These are phyloP conservation scores for Artemia franciscana DNA, from an alignment of 1,140 invertebrate species.

Conservation along the genomic window DNA sequence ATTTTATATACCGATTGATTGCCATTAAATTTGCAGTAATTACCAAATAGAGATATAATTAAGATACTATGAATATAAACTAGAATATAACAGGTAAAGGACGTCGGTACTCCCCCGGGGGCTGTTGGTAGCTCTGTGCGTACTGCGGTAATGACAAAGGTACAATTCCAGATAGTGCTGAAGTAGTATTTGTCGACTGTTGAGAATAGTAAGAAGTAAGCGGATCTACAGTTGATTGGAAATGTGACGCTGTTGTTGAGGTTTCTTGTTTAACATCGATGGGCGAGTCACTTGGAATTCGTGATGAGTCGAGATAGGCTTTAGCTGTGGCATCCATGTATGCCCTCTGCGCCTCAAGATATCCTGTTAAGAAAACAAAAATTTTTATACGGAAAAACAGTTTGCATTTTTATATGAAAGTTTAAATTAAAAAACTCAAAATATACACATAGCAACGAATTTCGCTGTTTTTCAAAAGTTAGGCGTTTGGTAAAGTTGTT, in stretches of 20 bases:
- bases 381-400: too few species aligned
- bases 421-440: too few species aligned
- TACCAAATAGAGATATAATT: too few species aligned
- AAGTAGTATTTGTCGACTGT: conserved; percentile 29
- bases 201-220: background rate
- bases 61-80: too few species aligned
- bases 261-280: conserved; percentile 13
- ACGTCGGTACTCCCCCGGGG: conserved; percentile 41
- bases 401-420: too few species aligned
- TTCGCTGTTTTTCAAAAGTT: too few species aligned
- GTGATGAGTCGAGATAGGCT: conserved; percentile 2
- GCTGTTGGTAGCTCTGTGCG: conserved; percentile 26
- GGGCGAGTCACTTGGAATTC: background rate
- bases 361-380: background rate
- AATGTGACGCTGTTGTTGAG: background rate
- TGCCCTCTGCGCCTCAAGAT: conserved; percentile 6
- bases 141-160: conserved; percentile 32
- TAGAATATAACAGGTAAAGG: conserved; percentile 66
- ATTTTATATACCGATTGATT: too few species aligned
- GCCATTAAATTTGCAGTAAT: too few species aligned
- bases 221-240: background rate
- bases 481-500: too few species aligned
- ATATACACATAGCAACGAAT: too few species aligned
- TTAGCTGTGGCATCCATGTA: conserved; percentile 2
- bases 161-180: conserved; percentile 27